Conservation (phyloP, 2,113 vertebrate species). For the human (Homo sapiens) region DNA sequence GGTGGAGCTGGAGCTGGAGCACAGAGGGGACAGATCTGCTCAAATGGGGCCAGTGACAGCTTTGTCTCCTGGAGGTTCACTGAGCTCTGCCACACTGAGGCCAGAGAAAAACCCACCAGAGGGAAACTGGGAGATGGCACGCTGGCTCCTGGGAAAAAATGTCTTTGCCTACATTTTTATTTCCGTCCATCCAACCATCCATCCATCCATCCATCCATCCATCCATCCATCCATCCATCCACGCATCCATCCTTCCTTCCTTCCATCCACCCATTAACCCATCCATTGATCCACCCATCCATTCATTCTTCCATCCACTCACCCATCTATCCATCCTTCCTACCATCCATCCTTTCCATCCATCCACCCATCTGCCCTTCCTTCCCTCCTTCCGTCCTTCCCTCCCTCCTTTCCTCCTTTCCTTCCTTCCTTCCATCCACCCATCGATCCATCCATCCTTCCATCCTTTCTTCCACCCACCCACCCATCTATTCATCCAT, state of each 20-base stretch:
- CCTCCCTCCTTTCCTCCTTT: too few relatives aligned
- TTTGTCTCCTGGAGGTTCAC: neutral
- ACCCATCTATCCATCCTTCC: too few relatives aligned
- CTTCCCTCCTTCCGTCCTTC: too few relatives aligned
- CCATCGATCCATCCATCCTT: neutral
- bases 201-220: neutral
- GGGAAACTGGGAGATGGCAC: neutral
- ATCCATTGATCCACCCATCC: too few relatives aligned
- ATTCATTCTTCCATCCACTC: neutral
- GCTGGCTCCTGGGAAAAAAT: neutral
- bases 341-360: neutral
- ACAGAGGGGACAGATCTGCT: neutral
- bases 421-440: neutral
- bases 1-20: neutral
- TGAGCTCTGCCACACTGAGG: neutral
- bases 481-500: neutral
- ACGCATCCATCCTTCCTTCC: too few relatives aligned
- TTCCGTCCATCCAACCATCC: neutral
- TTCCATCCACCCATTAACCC: too few relatives aligned
- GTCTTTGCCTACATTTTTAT: neutral
- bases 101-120: neutral
- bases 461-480: neutral
- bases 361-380: neutral
- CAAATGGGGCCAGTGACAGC: fast-evolving
- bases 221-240: too few relatives aligned